A percentile compares a stretch with the other conserved stretches of the same genome.
Evolutionary conservation across 2,888 invertebrate species (phyloP).

Genomic region (Mythimna albipuncta): DNA sequence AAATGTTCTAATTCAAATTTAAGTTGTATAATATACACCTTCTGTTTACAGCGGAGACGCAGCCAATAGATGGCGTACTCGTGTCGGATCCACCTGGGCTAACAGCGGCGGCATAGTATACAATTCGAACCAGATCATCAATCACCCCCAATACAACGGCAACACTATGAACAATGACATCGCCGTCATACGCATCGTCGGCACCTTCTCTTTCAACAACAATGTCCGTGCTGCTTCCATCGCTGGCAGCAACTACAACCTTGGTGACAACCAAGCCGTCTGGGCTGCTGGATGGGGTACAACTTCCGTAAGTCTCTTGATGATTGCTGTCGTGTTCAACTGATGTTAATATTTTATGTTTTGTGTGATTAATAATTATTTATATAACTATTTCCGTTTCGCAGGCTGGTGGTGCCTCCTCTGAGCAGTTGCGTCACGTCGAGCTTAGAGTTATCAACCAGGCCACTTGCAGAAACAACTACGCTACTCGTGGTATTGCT

Average conservation of each 20-base stretch:
- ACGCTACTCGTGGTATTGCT: conserved; percentile 24
- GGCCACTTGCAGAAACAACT: conserved; percentile 64
- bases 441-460: conserved; percentile 72
- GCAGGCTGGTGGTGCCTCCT: conserved; percentile 61
- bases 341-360: not conserved
- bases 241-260: conserved; percentile 71
- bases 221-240: conserved; percentile 64
- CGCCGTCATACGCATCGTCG: conserved; percentile 63
- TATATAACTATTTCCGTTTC: not conserved
- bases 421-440: conserved; percentile 72
- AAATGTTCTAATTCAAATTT: too few species aligned
- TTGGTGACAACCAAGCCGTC: conserved; percentile 70
- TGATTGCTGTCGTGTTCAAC: not conserved
- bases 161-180: conserved; percentile 67
- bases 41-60: conserved; percentile 59
- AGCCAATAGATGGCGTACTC: conserved; percentile 62
- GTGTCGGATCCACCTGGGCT: conserved; percentile 68
- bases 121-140: conserved; percentile 48
- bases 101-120: conserved; percentile 69
- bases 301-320: conserved; percentile 66
- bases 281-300: conserved; percentile 78
- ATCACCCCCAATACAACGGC: conserved; percentile 62
- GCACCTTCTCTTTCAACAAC: conserved; percentile 58
- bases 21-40: not conserved
- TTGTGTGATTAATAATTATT: not conserved